phyloP scores from a whole-genome alignment of 2,113 vertebrate genomes.

The Centrocercus urophasianus region DNA sequence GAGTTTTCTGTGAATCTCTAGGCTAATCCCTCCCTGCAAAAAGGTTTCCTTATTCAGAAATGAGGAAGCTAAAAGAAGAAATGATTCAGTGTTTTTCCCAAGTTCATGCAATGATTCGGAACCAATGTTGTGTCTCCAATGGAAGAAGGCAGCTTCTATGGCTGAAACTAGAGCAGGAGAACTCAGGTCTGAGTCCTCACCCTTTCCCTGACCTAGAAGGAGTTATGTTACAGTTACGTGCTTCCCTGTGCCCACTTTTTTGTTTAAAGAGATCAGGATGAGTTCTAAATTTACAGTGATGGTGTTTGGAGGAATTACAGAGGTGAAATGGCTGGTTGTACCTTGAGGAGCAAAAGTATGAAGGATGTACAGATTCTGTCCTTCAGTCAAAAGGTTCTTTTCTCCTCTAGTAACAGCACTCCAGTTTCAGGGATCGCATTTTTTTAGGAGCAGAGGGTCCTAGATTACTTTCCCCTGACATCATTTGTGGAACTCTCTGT shows the following conservation, averaged over 20 bases:
- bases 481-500: not conserved
- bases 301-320: not conserved
- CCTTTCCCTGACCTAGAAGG: not conserved
- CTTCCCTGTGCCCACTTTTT: not conserved
- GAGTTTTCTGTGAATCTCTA: not conserved
- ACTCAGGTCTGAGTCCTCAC: not conserved
- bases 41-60: slow-evolving; percentile 22
- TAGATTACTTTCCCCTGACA: not conserved
- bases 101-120: not conserved
- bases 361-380: not conserved
- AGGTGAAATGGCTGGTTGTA: not conserved
- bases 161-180: not conserved
- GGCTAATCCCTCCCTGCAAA: slow-evolving; percentile 6
- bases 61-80: slow-evolving; percentile 17
- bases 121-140: not conserved
- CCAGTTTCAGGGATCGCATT: not conserved
- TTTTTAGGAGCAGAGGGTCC: slow-evolving; percentile 6
- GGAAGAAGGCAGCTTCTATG: not conserved
- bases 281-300: not conserved
- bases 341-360: not conserved
- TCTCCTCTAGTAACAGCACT: not conserved
- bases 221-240: not conserved
- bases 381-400: not conserved
- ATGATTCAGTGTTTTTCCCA: slow-evolving; percentile 8
- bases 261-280: not conserved